Base-by-base conservation (phyloP, 2,888 invertebrate species). In the Plutella xylostella region DNA sequence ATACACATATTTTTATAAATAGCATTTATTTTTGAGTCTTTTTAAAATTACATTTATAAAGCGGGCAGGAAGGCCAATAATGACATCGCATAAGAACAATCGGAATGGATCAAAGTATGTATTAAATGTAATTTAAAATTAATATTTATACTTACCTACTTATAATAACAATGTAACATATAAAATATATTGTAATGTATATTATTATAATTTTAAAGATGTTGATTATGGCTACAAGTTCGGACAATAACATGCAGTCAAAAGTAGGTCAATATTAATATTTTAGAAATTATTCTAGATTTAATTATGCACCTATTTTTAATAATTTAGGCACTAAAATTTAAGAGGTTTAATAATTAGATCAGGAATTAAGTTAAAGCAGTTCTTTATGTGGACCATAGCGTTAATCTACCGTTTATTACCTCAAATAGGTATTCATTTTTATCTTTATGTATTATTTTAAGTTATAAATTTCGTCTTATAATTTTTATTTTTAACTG, bases 111-210 rank as follows among this genome's bases (percentile, higher is more conserved):
- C 66, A 61, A 56, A 61, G 53, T 57, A 62, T 66, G 58, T 66
- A 69, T 63, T 68, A 60, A 68, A 68, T 76, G 70, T 76, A 72
- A 68, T 75, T 37, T 68, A 68, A 72, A 70, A 68, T 68, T 66
- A 67, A 71, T 70, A 63, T 68, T 65, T 64, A 61, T 65, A 68
- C 61, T 66, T 62, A n/a, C n/a, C n/a, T n/a, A n/a, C n/a, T n/a
- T n/a, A n/a, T n/a, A n/a, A 48, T 69, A 68, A 65, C 61, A 53
- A 65, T 73, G 69, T 73, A 72, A 61, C n/a, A n/a, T 74, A 68
- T 71, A 70, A 70, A 70, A 69, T 76, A 77, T 65, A 72, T 61
- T 67, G 61, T 65, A 69, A 67, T 77, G 69, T 76, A 78, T 69
- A 70, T 70, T 68, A 62, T 59, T 14, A n/a, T n/a, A n/a, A n/a